Base-by-base conservation (phyloP, 92 coral and sea anemone genomes). In the Porites evermanni region DNA sequence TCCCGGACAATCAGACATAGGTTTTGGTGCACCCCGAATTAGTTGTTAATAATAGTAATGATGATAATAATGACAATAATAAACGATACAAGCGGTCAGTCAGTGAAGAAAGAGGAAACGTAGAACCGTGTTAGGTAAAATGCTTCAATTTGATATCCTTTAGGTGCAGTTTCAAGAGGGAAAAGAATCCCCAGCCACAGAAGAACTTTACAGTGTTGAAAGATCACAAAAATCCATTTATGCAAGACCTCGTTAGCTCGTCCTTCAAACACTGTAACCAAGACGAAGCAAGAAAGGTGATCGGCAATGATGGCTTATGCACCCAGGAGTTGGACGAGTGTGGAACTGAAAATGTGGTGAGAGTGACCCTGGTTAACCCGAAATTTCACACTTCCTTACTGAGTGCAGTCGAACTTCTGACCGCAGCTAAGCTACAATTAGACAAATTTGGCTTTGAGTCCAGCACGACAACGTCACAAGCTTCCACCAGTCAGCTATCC, bases 321-420 rank as follows among this genome's bases (percentile, higher is more conserved):
- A 63, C 67, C 67, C 72, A 68, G 32, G 73, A 69, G 51, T 38
- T 67, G 32, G 72, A 67, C 14, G 47, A 67, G 47, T 67, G 73
- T 4, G 73, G 73, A 13, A 69, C 17, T 9, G 73, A 69, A 69
- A 69, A 69, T 26, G 53, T 69, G 13, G 52, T 69, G 52, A 4
- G 51, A 12, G 73, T 69, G 13, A 26, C 73, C 16, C 14, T 69
- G 51, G 50, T 69, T 17, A 69, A 69, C 52, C 14, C 12, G 1
- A 69, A 20, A 6, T 69, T 69, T 50, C 73, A 69, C 11, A 3
- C 50, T 4, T 11, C 17, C 12, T 29, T 69, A 18, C 2, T 17
- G 38, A 69, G 23, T 29, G 53, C 73, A 6, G 1, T 69, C 3
- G 51, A 26, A 12, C 24, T 10, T 6, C 50, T 69, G 44, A 26